Conservation (phyloP, 1,140 invertebrate species). For the Drosophila santomea region DNA sequence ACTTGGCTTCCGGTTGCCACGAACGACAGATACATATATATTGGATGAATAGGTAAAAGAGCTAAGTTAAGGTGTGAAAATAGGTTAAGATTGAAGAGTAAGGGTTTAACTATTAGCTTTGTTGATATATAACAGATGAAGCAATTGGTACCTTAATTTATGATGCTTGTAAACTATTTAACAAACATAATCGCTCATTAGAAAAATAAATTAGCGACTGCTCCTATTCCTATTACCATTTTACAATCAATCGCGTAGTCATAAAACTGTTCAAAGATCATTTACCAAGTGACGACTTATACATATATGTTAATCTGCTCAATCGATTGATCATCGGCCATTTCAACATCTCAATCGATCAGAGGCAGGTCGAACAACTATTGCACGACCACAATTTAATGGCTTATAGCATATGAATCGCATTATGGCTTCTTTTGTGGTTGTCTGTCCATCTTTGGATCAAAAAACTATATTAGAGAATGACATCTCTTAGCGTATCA, state of each 20-base stretch:
- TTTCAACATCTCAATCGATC: slow-evolving; percentile 55
- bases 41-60: background rate
- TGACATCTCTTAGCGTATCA: slow-evolving; percentile 36
- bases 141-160: slow-evolving; percentile 4
- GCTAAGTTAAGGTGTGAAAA: background rate
- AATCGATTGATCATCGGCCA: slow-evolving; percentile 39
- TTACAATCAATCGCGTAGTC: slow-evolving; percentile 44
- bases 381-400: slow-evolving; percentile 29
- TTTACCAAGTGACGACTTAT: slow-evolving; percentile 25
- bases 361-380: slow-evolving; percentile 22
- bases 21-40: background rate
- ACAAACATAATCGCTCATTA: slow-evolving; percentile 15
- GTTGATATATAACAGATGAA: background rate
- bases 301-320: slow-evolving; percentile 31
- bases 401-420: slow-evolving; percentile 64
- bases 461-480: slow-evolving; percentile 17
- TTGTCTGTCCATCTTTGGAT: slow-evolving; percentile 30
- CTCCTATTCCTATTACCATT: slow-evolving; percentile 38
- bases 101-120: too few species aligned
- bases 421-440: slow-evolving; percentile 33
- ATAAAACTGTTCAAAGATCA: slow-evolving; percentile 38
- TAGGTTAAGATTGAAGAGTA: too few species aligned
- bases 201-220: slow-evolving; percentile 18
- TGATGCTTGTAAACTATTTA: slow-evolving; percentile 3
- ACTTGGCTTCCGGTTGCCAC: background rate